Percentiles rank a stretch among this genome's conserved stretches.
phyloP scores from a whole-genome alignment of 2,113 vertebrate species.

The Clarias macrocephalus region DNA sequence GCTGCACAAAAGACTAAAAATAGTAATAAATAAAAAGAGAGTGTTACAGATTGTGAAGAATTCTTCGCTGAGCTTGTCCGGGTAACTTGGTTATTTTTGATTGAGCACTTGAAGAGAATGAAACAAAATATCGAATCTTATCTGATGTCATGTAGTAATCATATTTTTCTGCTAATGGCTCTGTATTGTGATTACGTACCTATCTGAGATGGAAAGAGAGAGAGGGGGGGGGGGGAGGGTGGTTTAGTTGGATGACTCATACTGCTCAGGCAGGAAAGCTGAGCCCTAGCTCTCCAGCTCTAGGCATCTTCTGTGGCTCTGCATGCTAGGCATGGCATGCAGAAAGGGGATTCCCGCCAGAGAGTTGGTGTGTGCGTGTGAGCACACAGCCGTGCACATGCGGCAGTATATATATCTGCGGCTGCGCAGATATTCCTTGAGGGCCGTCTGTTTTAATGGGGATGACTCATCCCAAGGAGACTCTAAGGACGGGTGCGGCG shows the following conservation, averaged over 20 bases:
- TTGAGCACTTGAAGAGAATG: neutral
- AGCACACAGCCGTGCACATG: conserved; percentile 12
- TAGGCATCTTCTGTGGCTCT: conserved; percentile 32
- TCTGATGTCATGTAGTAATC: neutral
- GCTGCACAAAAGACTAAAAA: neutral
- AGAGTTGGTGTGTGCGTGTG: conserved; percentile 37
- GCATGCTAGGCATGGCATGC: conserved; percentile 41
- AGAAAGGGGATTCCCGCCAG: conserved; percentile 49
- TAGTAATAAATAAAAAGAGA: conserved; percentile 5
- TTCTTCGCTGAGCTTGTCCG: neutral
- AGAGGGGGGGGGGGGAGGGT: neutral
- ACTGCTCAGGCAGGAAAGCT: conserved; percentile 32
- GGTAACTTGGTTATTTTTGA: neutral
- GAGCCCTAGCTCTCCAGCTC: conserved; percentile 26
- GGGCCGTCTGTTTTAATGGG: conserved; percentile 76
- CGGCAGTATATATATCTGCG: conserved; percentile 57
- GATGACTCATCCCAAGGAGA: conserved; percentile 77
- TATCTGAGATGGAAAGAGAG: neutral
- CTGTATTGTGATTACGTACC: conserved; percentile 4
- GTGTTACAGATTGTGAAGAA: neutral
- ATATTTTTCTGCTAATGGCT: conserved; percentile 28
- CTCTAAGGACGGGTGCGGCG: conserved; percentile 64
- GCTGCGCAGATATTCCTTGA: conserved; percentile 71
- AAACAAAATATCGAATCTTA: neutral
- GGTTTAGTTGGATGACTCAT: conserved; percentile 45